Evolutionary conservation across 2,888 invertebrate species (phyloP), one percentile per base, ranked within the genome.

Genomic region (Cordilura impudica): DNA sequence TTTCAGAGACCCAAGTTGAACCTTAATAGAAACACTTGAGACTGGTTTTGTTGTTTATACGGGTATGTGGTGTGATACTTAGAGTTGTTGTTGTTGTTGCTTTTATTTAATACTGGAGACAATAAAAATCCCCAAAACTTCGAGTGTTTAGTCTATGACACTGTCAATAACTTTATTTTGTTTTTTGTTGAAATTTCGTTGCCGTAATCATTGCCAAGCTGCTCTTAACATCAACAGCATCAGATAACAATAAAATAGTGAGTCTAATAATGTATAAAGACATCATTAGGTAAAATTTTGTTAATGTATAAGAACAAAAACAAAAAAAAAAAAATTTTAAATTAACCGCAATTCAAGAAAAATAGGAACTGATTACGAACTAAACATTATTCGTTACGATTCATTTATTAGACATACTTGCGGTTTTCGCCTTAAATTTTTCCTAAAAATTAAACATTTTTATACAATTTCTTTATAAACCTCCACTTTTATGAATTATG

Each of bases 81-180:
- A 39, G 35, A 3, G 6, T 14, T 51, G 0, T n/a, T 51, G 19
- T 21, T 2, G 2, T 23, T 31, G n/a, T 19, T 26, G 4, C n/a
- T n/a, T n/a, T n/a, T n/a, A n/a, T 35, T 10, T 45, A 51, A 65
- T 18, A 29, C 21, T 73, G 56, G 35, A 69, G 67, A 78, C 61
- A 78, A 73, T 63, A 45, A 78, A 73, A 73, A 47, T 63, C 43
- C 21, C 72, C 69, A 51, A 51, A 73, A 73, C 63, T 66, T 72
- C 72, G 69, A 73, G 78, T 78, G 69, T 72, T 73, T 73, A 31
- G 56, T n/a, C 78, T 73, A 69, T 73, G 78, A 73, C 73, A 73
- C 67, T 78, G 73, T 67, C 78, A 78, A 78, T 73, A 78, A 63
- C 67, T 69, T 67, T 60, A 61, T 65, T 58, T 65, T 74, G 51